phyloP scores from a whole-genome alignment of 2,888 invertebrate genomes.

The Clusia tigrina region DNA sequence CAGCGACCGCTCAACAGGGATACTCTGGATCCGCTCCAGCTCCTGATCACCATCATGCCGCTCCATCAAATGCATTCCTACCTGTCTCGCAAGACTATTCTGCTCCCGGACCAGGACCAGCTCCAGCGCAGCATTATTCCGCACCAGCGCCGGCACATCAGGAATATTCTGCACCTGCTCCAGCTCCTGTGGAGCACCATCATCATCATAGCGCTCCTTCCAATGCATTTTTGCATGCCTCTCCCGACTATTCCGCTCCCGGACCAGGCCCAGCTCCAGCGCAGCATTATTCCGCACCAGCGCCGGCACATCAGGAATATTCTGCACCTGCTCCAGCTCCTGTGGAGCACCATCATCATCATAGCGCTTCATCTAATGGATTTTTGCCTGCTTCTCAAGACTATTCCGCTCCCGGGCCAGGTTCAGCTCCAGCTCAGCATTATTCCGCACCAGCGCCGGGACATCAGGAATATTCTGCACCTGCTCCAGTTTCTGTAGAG shows the following conservation, averaged over 20 bases:
- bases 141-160: slow-evolving; percentile 20
- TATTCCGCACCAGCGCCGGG: slow-evolving; percentile 34
- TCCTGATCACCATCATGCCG: slow-evolving; percentile 27
- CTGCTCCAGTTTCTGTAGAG: slow-evolving; percentile 23
- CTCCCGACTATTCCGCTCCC: slow-evolving; percentile 24
- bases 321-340: slow-evolving; percentile 21
- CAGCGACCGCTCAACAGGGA: slow-evolving; percentile 17
- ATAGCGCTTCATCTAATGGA: slow-evolving; percentile 21
- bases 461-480: slow-evolving; percentile 28
- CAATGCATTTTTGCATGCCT: slow-evolving; percentile 14
- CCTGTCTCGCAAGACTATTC: slow-evolving; percentile 17
- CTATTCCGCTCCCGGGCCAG: slow-evolving; percentile 29
- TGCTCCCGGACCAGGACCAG: slow-evolving; percentile 24
- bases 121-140: background rate
- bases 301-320: background rate
- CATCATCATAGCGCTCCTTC: slow-evolving; percentile 27
- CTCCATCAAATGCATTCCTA: slow-evolving; percentile 13
- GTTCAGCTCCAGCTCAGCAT: slow-evolving; percentile 34
- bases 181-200: slow-evolving; percentile 25
- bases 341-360: slow-evolving; percentile 23
- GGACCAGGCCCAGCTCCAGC: slow-evolving; percentile 36
- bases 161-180: slow-evolving; percentile 31
- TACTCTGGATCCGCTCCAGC: slow-evolving; percentile 19
- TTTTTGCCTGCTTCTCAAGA: slow-evolving; percentile 18
- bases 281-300: slow-evolving; percentile 15